A percentile compares a stretch with the other conserved stretches of the same genome.
These are phyloP conservation scores for Willowsia nigromaculata DNA, from an alignment of 2,888 invertebrate genomes.

Conservation along the genomic window DNA sequence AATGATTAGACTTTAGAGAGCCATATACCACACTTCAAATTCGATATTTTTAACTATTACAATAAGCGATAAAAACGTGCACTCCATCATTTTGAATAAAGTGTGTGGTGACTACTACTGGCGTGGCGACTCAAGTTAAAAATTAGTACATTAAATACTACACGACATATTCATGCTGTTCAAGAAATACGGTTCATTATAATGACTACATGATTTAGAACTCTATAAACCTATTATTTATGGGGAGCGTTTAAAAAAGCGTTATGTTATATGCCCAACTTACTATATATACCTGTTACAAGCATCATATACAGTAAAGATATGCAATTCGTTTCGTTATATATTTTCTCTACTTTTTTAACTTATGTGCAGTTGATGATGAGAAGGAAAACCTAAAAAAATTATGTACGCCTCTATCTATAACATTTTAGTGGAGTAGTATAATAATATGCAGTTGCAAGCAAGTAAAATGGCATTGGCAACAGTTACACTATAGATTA, in stretches of 20 bases:
- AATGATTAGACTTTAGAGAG: not conserved
- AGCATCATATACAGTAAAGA: not conserved
- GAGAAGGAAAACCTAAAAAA: too few species aligned
- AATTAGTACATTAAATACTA: not conserved
- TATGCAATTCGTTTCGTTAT: not conserved
- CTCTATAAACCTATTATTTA: conserved; percentile 16
- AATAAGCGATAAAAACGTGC: too few species aligned
- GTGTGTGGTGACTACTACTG: not conserved
- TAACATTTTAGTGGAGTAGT: too few species aligned
- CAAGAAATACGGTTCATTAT: conserved; percentile 16
- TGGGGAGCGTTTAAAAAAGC: not conserved
- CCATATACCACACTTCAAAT: not conserved
- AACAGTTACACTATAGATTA: too few species aligned
- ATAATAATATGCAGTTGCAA: too few species aligned
- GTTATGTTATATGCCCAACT: not conserved
- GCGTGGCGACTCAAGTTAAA: not conserved
- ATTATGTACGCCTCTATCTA: too few species aligned
- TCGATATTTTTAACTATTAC: not conserved
- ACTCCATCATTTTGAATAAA: too few species aligned
- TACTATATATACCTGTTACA: not conserved
- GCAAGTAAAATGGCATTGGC: too few species aligned
- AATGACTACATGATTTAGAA: conserved; percentile 26
- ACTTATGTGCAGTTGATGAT: too few species aligned
- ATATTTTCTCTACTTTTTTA: too few species aligned
- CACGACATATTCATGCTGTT: not conserved